Base-by-base conservation (phyloP, 2,113 vertebrate species). In the Ceyx cyanopectus region DNA sequence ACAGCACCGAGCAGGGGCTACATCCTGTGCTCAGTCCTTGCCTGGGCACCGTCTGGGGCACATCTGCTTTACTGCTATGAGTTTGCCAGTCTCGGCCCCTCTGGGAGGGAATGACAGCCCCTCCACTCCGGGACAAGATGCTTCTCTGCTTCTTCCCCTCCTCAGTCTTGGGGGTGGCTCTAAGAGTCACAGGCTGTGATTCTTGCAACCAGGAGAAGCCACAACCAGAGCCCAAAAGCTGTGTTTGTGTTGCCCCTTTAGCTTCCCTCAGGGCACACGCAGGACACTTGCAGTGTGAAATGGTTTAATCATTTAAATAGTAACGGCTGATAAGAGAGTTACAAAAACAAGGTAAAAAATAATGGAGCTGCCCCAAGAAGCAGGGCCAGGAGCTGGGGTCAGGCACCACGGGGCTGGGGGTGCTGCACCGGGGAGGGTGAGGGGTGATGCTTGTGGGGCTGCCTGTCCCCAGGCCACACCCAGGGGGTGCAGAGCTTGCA, bases 221-320 rank as follows among this genome's bases (percentile, higher is more conserved):
- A 17, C 0, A 0, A 1, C 2, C 1, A 0, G 65, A 77, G 66
- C 2, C 5, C 2, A 41, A 67, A 79, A 6, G 7, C 19, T 3
- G 0, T 2, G 0, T 29, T 60, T 56, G 2, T 8, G 0, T 10
- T 46, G 14, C 30, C 32, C 30, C 12, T n/a, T 34, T 7, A 51
- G 24, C 87, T 17, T 22, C 27, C 45, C 7, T 4, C 65, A 8
- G 32, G 14, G 24, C 10, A 26, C 2, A 61, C 20, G 1, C 5
- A 54, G 60, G 14, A 41, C 13, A 51, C 40, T 57, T 2, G 0
- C 6, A 1, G 18, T 76, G 34, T 84, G 58, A 63, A 51, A 45
- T 6, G 54, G 0, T 96, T 92, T 95, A 96, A 96, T 96, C 68
- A 16, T 34, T 78, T 91, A 87, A 96, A 91, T 26, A 79, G 51